Base-by-base conservation (phyloP, 2,797 vertebrate genomes). In the Halcyon smyrnensis region DNA sequence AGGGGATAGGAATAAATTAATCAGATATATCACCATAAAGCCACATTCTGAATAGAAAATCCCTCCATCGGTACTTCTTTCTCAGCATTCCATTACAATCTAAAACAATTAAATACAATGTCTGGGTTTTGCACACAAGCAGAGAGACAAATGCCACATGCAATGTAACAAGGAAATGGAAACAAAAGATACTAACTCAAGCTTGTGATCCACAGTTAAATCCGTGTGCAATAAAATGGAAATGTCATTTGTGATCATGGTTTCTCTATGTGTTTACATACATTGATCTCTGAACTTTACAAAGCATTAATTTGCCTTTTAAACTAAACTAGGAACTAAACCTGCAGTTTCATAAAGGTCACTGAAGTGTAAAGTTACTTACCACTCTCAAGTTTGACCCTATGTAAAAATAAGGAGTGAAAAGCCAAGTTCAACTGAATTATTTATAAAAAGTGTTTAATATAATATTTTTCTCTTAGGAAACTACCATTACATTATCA, bases 241-340 rank as follows among this genome's bases (percentile, higher is more conserved):
- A 96, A 91, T 92, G 82, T 75, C 92, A 43, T 32, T 34, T 78
- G 71, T 63, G 93, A 76, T n/a, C 50, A 4, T 59, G 37, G 64
- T 87, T 91, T 93, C 43, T 59, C 56, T 83, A 6, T 7, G 16
- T 81, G 80, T 69, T 51, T 71, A 75, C 20, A 12, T 36, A 69
- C 54, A 71, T 16, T 77, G 89, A 75, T 95, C 91, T 84, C 56
- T 94, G 89, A 96, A 86, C 91, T 93, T 97, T 96, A 65, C 69
- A 78, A 90, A 96, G 75, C 36, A 79, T 78, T 93, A 60, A 27
- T 69, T 80, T 93, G 70, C 87, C 88, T 84, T 95, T 95, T 87
- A 90, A 85, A 82, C 56, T 80, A 63, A 96, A 74, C 60, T 45
- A 48, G 56, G 70, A 85, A 81, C 64, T 76, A 60, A 89, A 87